phyloP scores from a whole-genome alignment of 2,113 vertebrate species.

The Erythrolamprus reginae region DNA sequence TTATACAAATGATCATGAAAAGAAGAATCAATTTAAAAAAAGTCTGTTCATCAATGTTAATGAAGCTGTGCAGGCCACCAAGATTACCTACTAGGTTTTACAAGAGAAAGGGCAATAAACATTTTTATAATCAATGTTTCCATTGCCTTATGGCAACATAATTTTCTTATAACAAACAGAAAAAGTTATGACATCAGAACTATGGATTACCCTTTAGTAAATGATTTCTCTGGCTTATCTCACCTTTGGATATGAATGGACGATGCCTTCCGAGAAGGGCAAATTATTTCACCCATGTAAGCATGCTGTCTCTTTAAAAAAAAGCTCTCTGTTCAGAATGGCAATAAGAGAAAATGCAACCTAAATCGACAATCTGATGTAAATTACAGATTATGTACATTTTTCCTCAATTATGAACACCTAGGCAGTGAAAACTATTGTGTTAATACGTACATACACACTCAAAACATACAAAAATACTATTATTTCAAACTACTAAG shows the following conservation, averaged over 20 bases:
- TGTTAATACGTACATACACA: slow-evolving; percentile 92
- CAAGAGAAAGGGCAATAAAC: slow-evolving; percentile 34
- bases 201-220: background rate
- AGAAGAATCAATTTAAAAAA: slow-evolving; percentile 38
- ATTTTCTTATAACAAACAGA: background rate
- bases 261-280: slow-evolving; percentile 10
- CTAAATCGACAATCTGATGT: slow-evolving; percentile 71
- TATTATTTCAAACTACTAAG: slow-evolving; percentile 98
- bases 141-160: background rate
- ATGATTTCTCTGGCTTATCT: slow-evolving; percentile 26
- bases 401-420: slow-evolving; percentile 78
- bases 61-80: slow-evolving; percentile 40
- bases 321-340: slow-evolving; percentile 67
- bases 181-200: slow-evolving; percentile 50
- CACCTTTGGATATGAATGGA: slow-evolving; percentile 54
- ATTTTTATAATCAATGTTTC: slow-evolving; percentile 10
- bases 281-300: slow-evolving; percentile 43
- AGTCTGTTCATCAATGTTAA: slow-evolving; percentile 36
- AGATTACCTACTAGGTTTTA: background rate
- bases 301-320: slow-evolving; percentile 69
- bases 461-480: slow-evolving; percentile 99
- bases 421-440: slow-evolving; percentile 95
- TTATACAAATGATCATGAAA: background rate
- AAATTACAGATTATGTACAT: slow-evolving; percentile 87
- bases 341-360: slow-evolving; percentile 70